Conservation (phyloP, 2,113 vertebrate species). For the Pachycephala philippinensis region DNA sequence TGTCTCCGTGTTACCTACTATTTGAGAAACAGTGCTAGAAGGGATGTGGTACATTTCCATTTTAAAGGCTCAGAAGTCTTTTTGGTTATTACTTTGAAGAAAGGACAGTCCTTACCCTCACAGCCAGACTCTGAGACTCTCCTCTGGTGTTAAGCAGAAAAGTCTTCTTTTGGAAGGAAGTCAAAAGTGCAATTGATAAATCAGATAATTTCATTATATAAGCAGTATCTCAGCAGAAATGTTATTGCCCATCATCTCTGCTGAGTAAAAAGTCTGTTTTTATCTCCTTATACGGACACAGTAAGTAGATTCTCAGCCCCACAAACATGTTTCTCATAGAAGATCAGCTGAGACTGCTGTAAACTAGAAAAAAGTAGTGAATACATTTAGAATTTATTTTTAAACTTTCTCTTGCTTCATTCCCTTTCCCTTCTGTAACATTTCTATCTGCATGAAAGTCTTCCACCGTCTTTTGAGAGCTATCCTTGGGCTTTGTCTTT, state of each 20-base stretch:
- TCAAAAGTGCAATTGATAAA: neutral
- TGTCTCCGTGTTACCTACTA: neutral
- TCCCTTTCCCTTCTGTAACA: neutral
- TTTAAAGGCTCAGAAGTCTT: neutral
- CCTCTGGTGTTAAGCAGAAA: neutral
- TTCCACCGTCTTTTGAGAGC: slow-evolving; percentile 13
- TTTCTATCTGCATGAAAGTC: neutral
- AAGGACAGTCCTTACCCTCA: neutral
- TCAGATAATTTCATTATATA: neutral
- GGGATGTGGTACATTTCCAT: neutral
- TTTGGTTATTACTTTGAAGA: neutral
- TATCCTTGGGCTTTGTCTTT: slow-evolving; percentile 25
- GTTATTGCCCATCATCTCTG: neutral
- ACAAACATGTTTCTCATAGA: neutral
- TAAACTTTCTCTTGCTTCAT: neutral
- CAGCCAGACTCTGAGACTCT: neutral
- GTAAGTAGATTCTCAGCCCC: neutral
- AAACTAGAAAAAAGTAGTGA: neutral
- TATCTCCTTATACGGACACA: neutral
- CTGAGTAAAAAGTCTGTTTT: neutral
- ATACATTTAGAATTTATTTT: neutral
- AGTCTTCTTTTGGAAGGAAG: neutral
- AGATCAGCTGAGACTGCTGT: neutral
- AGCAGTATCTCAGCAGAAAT: neutral
- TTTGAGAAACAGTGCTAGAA: neutral